These are phyloP conservation scores for Nysson spinosus DNA, from an alignment of 2,888 invertebrate genomes.

Conservation along the genomic window DNA sequence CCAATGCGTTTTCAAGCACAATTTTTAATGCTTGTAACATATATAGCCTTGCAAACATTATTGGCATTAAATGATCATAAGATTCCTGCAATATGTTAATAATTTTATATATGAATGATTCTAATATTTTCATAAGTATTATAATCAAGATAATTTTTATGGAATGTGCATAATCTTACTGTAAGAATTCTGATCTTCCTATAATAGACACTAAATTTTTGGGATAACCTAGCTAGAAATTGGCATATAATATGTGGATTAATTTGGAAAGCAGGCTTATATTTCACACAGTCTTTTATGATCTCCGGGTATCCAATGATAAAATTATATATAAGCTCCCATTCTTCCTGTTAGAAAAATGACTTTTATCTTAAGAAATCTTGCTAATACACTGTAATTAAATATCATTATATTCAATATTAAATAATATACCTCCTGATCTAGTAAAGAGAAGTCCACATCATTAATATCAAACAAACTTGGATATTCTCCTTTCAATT, in stretches of 20 bases:
- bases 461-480: conserved; percentile 80
- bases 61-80: conserved; percentile 83
- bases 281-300: conserved; percentile 79
- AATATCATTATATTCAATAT: too few species aligned
- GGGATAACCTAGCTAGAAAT: conserved; percentile 82
- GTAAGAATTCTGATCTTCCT: conserved; percentile 84
- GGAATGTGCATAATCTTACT: conserved; percentile 81
- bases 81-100: conserved; percentile 80
- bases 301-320: conserved; percentile 83
- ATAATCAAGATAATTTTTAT: conserved; percentile 4
- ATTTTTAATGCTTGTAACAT: conserved; percentile 83
- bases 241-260: conserved; percentile 83
- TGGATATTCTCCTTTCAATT: conserved; percentile 80
- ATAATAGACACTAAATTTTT: conserved; percentile 86
- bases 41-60: conserved; percentile 84
- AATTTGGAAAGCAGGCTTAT: conserved; percentile 78
- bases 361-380: too few species aligned
- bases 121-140: not conserved
- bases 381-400: too few species aligned
- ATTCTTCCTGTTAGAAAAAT: conserved; percentile 88
- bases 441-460: conserved; percentile 82
- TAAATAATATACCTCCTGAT: conserved; percentile 80
- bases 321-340: conserved; percentile 85
- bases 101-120: conserved; percentile 1
- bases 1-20: conserved; percentile 82